Base-by-base conservation (phyloP, 37 sponge, comb jelly and placozoan species). In the Diacarnus erythraeanus region DNA sequence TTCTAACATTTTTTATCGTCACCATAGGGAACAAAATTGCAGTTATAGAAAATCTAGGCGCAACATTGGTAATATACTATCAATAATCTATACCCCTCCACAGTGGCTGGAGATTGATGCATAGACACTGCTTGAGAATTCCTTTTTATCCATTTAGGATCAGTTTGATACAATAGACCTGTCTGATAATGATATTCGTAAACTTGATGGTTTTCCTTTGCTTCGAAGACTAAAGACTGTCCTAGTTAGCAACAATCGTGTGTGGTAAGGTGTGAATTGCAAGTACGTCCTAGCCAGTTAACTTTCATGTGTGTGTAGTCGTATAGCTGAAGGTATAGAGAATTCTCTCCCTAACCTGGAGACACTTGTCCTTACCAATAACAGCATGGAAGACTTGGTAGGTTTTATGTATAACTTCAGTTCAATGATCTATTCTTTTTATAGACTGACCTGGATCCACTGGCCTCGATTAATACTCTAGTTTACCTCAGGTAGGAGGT, bases 101-200 rank as follows among this genome's bases (percentile, higher is more conserved):
- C n/a, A n/a, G n/a, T n/a, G n/a, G n/a, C n/a, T n/a, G 27, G 25
- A 31, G 41, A 20, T 37, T 38, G 23, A 17, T 69, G 23, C 34
- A 15, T 69, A 69, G 40, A 12, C 35, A 43, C 23, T 57, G 9
- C 3, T 57, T 75, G 12, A 42, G 1, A 17, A 57, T n/a, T 31
- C 56, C 10, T 57, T 54, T 75, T 17, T 3, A 36, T 56, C 15
- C 31, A 29, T 57, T 15, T 56, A 94, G 94, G 91, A 90, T 81
- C 98, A 98, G 77, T 98, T 98, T 87, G 98, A 98, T 71, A 87
- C 92, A 23, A 88, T 95, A 72, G 98, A 98, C 68, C 82, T 98
- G 69, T 98, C 98, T 29, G 95, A 98, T 66, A 98, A 98, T 84
- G 98, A 95, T 63, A 95, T 98, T 23, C 84, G 93, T 1, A 92